Base-by-base conservation (phyloP, 2,888 invertebrate species). In the Desoria tigrina region DNA sequence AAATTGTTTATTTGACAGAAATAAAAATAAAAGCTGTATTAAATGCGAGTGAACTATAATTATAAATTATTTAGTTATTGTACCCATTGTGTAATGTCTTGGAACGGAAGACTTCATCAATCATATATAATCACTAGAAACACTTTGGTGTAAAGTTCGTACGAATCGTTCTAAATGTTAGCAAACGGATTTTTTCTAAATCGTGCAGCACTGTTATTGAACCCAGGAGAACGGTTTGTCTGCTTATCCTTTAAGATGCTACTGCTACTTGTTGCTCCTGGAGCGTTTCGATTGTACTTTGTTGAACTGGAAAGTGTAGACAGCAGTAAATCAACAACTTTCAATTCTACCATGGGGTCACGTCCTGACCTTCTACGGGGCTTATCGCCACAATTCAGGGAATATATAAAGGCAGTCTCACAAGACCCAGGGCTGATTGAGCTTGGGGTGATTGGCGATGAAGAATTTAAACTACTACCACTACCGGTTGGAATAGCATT, bases 241-340 rank as follows among this genome's bases (percentile, higher is more conserved):
- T 18, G 27, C 23, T 57, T 57, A 21, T 55, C 32, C 55, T 18
- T 55, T 4, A 51, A 24, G 9, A 16, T 24, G 23, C 21, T 51
- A 18, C 55, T 26, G 27, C 2, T 28, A n/a, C 32, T 7, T 7
- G 56, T 26, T 28, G 56, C 42, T 24, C 42, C 27, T 42, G 28
- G 45, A 27, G 61, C 21, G 51, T 61, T 66, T 42, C 50, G 62
- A 23, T 67, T 68, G 45, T 64, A 66, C 39, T 68, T 65, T 26
- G 69, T 70, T 9, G 73, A 63, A 11, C 55, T 67, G 7, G 67
- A 58, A n/a, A 69, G 49, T 16, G 67, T 65, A 50, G 61, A 42
- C 0, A 74, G 55, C 16, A 74, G 56, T 14, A 66, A 55, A n/a
- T 74, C 73, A 9, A 74, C 70, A 27, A 74, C 45, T 42, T 62